Evolutionary conservation across 2,888 invertebrate species (phyloP).

Genomic region (Lordiphosa andalusiaca): DNA sequence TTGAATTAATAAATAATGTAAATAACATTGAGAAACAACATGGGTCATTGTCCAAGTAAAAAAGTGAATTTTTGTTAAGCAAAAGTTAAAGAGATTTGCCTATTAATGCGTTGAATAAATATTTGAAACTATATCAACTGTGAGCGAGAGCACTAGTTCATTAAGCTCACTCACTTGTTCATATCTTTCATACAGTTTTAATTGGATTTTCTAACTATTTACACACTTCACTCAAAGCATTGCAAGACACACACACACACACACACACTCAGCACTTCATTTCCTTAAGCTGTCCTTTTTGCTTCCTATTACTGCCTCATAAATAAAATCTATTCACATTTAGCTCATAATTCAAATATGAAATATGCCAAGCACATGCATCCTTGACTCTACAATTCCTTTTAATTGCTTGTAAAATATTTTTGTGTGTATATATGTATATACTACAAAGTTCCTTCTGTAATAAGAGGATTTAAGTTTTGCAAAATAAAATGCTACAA

Average conservation of each 20-base stretch:
- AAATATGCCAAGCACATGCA: slow-evolving; percentile 11
- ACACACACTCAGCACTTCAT: neutral
- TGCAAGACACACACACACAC: neutral
- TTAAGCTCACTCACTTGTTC: slow-evolving; percentile 8
- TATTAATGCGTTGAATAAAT: neutral
- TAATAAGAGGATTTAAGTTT: too few relatives aligned
- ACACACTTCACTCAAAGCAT: slow-evolving; percentile 4
- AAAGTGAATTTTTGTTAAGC: too few relatives aligned
- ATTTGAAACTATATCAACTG: neutral
- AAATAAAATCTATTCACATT: slow-evolving; percentile 16
- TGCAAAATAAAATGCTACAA: too few relatives aligned
- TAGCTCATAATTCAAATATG: slow-evolving; percentile 26
- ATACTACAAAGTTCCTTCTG: too few relatives aligned
- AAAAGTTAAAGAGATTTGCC: too few relatives aligned
- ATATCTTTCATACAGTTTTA: slow-evolving; percentile 21
- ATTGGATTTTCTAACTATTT: slow-evolving; percentile 37
- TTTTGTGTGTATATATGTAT: too few relatives aligned
- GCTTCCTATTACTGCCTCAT: slow-evolving; percentile 20
- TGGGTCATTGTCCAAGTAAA: too few relatives aligned
- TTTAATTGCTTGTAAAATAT: too few relatives aligned
- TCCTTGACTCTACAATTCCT: too few relatives aligned
- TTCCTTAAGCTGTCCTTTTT: slow-evolving; percentile 17
- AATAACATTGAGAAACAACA: too few relatives aligned
- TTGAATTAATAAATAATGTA: too few relatives aligned
- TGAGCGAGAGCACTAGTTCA: slow-evolving; percentile 8